Conservation (phyloP, 2,113 vertebrate genomes). For the Gymnobelideus leadbeateri region DNA sequence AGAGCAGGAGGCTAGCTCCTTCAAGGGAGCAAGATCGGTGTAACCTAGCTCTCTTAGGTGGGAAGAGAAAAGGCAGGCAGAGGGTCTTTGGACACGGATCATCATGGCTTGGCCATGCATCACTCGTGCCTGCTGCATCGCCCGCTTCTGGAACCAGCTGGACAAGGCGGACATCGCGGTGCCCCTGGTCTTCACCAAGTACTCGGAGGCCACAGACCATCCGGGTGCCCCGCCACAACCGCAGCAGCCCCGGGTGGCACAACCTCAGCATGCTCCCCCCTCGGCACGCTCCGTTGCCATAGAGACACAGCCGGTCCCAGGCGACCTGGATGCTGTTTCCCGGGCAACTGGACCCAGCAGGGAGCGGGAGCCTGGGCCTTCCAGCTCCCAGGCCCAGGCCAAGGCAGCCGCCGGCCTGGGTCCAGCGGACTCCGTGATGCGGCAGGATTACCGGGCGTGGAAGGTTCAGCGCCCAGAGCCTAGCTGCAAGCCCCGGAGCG, state of each 20-base stretch:
- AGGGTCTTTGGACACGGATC: constrained; percentile 53
- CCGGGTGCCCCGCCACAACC: constrained; percentile 85
- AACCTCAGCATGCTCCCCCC: constrained; percentile 62
- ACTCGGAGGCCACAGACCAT: constrained; percentile 93
- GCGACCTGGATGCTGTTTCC: constrained; percentile 82
- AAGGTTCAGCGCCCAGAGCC: constrained; percentile 92
- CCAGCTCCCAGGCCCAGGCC: constrained; percentile 79
- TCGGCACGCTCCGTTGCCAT: constrained; percentile 87
- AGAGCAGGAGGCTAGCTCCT: background rate
- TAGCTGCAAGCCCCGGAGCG: constrained; percentile 94
- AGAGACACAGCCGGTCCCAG: constrained; percentile 88
- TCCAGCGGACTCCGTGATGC: constrained; percentile 91
- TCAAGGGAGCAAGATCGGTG: constrained; percentile 2
- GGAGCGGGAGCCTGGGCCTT: constrained; percentile 76
- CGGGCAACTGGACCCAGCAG: constrained; percentile 82
- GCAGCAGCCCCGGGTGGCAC: constrained; percentile 59
- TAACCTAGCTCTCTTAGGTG: background rate
- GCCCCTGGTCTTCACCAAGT: constrained; percentile 96
- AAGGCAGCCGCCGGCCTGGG: constrained; percentile 35
- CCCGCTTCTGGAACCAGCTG: constrained; percentile 98
- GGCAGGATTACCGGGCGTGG: constrained; percentile 96
- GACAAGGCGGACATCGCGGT: constrained; percentile 98
- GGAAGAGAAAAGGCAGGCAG: background rate
- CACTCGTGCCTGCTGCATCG: constrained; percentile 97
- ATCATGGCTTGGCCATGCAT: constrained; percentile 99